Conservation (phyloP, 2,113 vertebrate genomes). For the Neotragus moschatus region DNA sequence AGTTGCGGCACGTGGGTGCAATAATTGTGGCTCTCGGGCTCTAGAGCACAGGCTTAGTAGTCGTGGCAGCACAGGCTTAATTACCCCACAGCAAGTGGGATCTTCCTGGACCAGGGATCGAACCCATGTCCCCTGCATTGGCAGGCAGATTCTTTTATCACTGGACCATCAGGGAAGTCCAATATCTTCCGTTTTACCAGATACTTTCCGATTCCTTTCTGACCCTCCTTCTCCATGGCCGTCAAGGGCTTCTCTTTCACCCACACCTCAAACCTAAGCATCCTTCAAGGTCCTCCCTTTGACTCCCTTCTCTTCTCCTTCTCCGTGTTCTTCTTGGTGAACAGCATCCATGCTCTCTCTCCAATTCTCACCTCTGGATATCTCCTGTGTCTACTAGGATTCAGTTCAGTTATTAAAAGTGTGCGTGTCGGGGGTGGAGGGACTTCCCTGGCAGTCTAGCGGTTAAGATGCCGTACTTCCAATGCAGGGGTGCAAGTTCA, state of each 20-base stretch:
- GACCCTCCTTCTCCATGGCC: not conserved
- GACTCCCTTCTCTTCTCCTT: not conserved
- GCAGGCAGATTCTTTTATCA: not conserved
- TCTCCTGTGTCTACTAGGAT: not conserved
- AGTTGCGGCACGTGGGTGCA: fast-evolving
- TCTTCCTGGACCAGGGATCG: not conserved
- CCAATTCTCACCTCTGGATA: not conserved
- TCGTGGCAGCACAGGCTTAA: not conserved
- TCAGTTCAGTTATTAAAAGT: not conserved
- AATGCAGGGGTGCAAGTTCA: not conserved
- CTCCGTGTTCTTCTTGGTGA: not conserved
- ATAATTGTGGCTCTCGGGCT: not conserved
- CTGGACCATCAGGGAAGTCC: not conserved
- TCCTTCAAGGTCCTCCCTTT: not conserved
- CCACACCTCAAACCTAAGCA: not conserved
- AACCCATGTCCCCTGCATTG: not conserved
- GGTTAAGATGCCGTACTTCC: not conserved
- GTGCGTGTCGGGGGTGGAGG: fast-evolving
- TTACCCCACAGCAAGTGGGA: not conserved
- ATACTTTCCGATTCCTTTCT: not conserved
- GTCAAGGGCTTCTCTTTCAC: not conserved
- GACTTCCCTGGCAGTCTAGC: not conserved
- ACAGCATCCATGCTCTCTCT: not conserved
- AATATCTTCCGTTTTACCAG: not conserved
- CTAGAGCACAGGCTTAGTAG: not conserved